Conservation (phyloP, 2,888 invertebrate species). For the Heliconius ethilla region DNA sequence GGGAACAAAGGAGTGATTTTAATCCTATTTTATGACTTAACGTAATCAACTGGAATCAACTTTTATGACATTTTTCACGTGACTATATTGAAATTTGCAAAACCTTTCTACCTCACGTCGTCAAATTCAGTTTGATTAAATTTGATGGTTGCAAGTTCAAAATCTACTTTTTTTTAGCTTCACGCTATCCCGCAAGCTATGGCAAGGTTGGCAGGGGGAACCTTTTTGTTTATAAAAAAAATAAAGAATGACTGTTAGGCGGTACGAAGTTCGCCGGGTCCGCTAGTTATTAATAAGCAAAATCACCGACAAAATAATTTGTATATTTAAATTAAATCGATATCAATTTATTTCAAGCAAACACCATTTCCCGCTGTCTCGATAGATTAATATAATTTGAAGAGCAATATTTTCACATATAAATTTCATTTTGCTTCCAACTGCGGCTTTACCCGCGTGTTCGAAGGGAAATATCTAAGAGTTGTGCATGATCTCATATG, state of each 20-base stretch:
- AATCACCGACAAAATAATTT: conserved; percentile 46
- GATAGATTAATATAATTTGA: conserved; percentile 34
- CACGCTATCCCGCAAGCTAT: too few species aligned
- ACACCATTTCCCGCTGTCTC: conserved; percentile 37
- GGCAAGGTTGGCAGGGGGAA: not conserved
- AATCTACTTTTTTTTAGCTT: too few species aligned
- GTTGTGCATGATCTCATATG: too few species aligned
- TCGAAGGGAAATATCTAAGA: not conserved
- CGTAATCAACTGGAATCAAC: conserved; percentile 34
- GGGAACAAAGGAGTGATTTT: conserved; percentile 45
- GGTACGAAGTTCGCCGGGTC: too few species aligned
- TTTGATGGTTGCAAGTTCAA: too few species aligned
- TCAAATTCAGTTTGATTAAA: not conserved
- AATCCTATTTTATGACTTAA: conserved; percentile 41
- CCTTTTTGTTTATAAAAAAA: too few species aligned
- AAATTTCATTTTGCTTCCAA: conserved; percentile 7
- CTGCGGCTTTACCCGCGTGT: not conserved
- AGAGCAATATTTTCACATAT: conserved; percentile 34
- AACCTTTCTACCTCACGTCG: not conserved
- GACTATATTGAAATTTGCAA: not conserved
- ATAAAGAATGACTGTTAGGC: too few species aligned
- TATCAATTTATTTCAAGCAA: conserved; percentile 35
- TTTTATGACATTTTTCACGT: conserved; percentile 5
- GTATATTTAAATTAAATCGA: conserved; percentile 43
- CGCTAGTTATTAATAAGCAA: conserved; percentile 35